Evolutionary conservation across 2,888 invertebrate genomes (phyloP), one percentile per base, ranked within the genome.

Genomic region (Cecidostiba fungosa): DNA sequence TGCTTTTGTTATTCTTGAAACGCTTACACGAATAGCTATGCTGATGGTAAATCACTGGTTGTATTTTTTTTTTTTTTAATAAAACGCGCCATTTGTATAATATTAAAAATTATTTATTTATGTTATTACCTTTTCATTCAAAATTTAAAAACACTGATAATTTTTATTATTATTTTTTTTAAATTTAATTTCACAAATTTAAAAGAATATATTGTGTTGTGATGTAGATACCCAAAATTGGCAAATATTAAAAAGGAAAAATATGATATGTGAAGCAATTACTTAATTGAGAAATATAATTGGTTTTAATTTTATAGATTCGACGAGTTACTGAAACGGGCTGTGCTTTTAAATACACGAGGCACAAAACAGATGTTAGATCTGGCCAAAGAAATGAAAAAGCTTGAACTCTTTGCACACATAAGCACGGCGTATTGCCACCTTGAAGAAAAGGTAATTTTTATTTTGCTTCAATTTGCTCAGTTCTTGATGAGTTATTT

Each of bases 361-460:
- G 99, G 98, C 59, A 98, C 98, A 0, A 97, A 97, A 92, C 95
- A 97, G 87, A 96, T 99, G 94, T 92, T 99, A 85, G 96, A 97
- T 14, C 93, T 99, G 82, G 98, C 97, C 77, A 96, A 96, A 91
- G 94, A 95, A 88, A 95, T 96, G 92, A 97, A 97, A 91, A 95
- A 97, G 10, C 94, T 99, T 73, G 94, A 89, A 79, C 94, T 96
- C 4, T 96, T 97, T 91, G 95, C 96, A 76, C 97, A 98, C 93
- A 95, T 98, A 8, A 98, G 98, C 1, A 98, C 98, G 0, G 96
- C 98, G 0, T 98, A 98, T 93, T 98, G 98, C 90, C 98, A 99
- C 92, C 95, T 98, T 16, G 90, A 93, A 79, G 92, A 93, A 88
- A 93, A 93, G 89, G 93, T 92, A 89, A 72, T 84, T 77, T 77